Base-by-base conservation (phyloP, 2,888 invertebrate genomes). In the Nomada flava region DNA sequence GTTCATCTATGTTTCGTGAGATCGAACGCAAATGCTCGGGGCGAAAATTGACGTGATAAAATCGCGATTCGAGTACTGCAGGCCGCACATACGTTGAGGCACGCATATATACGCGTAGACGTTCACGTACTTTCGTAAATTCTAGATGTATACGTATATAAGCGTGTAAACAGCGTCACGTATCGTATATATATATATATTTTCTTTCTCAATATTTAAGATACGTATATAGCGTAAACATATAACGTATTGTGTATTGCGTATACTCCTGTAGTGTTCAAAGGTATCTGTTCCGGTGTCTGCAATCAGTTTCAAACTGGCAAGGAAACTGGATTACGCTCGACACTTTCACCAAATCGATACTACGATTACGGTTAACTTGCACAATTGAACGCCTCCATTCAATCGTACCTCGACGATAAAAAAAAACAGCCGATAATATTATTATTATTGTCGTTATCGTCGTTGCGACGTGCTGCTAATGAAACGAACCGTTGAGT, bases 241-340 rank as follows among this genome's bases (percentile, higher is more conserved):
- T 86, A 86, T 73, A 80, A 83, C 82, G 79, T 87, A 83, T 79
- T 83, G 76, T 83, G 71, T 86, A 89, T 88, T 87, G 89, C 83
- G 86, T 87, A 89, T 89, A 91, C 87, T 90, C 86, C 90, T 90
- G 92, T 93, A 92, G 92, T 89, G 90, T 85, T 92, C 90, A 90
- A 91, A 91, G 89, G 89, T 89, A 86, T 89, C 89, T 89, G 93
- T 89, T 93, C 93, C 91, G 92, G 92, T 91, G 89, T 91, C 92
- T 92, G 90, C 93, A 93, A 92, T 93, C 92, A 92, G 93, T 90
- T 92, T 92, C 91, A 91, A 92, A 89, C 85, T 83, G 79, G 68
- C 82, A 76, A 11, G 79, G 73, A 81, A 79, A 86, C 86, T 87
- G 84, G 85, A 87, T 89, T 80, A 36, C 26, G 44, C 59, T 36